A percentile compares a stretch with the other conserved stretches of the same genome.
phyloP scores from a whole-genome alignment of 2,888 invertebrate species.

The Thera obeliscata region DNA sequence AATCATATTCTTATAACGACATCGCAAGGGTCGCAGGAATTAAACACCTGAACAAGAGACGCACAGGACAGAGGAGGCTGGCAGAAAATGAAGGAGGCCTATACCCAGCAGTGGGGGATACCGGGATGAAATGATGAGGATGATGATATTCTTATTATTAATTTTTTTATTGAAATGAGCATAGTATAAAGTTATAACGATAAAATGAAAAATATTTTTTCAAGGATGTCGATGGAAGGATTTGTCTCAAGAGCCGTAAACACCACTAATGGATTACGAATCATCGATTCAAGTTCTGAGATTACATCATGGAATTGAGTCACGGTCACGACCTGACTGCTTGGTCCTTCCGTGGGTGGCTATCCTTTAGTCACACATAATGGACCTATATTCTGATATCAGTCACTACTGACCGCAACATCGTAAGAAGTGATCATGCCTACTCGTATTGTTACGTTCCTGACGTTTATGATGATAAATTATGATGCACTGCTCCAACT shows the following conservation, averaged over 20 bases:
- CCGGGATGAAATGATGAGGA: too few species aligned
- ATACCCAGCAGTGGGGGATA: too few species aligned
- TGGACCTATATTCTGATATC: constrained; percentile 45
- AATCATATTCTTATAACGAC: too few species aligned
- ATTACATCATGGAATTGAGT: constrained; percentile 82
- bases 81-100: too few species aligned
- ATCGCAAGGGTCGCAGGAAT: too few species aligned
- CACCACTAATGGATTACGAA: constrained; percentile 63
- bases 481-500: constrained; percentile 36
- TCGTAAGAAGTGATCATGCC: constrained; percentile 44
- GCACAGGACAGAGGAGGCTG: too few species aligned
- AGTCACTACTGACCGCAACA: constrained; percentile 70
- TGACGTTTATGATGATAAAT: constrained; percentile 57
- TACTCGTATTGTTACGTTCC: constrained; percentile 10
- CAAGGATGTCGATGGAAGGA: neutral
- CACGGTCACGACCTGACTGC: constrained; percentile 69
- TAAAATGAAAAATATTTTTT: too few species aligned
- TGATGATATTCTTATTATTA: too few species aligned
- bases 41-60: too few species aligned
- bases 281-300: constrained; percentile 70
- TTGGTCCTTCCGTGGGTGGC: constrained; percentile 73
- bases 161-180: too few species aligned
- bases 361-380: constrained; percentile 75
- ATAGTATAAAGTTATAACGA: too few species aligned
- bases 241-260: neutral